Evolutionary conservation across 1,140 invertebrate species (phyloP), one percentile per base, ranked within the genome.

Genomic region (Whitmania pigra): DNA sequence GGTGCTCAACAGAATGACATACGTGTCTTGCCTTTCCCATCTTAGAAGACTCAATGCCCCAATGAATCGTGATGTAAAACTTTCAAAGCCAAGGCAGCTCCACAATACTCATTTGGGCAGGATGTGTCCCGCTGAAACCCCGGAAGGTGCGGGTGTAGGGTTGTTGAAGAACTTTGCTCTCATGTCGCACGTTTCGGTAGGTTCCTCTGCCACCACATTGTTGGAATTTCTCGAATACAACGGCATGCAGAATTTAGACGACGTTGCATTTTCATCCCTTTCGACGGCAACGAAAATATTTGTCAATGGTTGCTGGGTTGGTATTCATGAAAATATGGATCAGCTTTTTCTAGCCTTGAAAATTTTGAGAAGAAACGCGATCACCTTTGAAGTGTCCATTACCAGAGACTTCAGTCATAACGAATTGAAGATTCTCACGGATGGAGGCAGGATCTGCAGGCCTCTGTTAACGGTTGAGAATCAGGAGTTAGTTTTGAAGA

Each of bases 211-310:
- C 0, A 94, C 93, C 13, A 94, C 95, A 0, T 98, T 99, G 84
- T 83, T 98, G 5, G 95, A 98, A 84, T 98, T 98, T 86, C 94
- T 98, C 86, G 95, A 99, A 81, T 95, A 99, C 81, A 99, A 95
- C 96, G 94, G 92, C 72, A 99, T 99, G 96, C 95, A 99, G 84
- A 98, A 97, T 83, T 85, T 98, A 57, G 94, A 98, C 85, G 94
- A 97, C 86, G 95, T 96, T 77, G 92, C 92, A 0, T 92, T 93
- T 0, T 93, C 91, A 53, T 91, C 92, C 3, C 96, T 96, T 79
- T 90, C 29, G 22, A 31, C 2, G 85, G 93, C 94, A 2, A 97
- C 95, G 0, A 98, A 98, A 84, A 99, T 99, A 78, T 99, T 99
- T 84, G 95, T 99, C 0, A 99, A 99, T 84, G 95, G 95, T 66